A percentile compares a stretch with the other conserved stretches of the same genome.
Evolutionary conservation across 2,113 vertebrate species (phyloP).

Genomic region (Ariopsis seemanni): DNA sequence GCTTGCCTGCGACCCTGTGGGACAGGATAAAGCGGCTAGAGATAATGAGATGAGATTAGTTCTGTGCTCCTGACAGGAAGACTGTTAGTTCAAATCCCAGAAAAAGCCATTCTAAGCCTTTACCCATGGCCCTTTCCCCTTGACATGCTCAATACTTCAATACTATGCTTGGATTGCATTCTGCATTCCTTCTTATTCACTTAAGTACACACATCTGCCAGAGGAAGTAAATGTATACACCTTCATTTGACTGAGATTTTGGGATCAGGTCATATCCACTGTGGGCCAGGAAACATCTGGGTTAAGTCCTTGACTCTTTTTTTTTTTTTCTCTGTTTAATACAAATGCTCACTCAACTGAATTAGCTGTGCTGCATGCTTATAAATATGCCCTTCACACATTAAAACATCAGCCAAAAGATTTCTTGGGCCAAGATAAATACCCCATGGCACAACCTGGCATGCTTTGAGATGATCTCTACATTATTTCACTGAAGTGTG

Average conservation of each 20-base stretch:
- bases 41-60: no score
- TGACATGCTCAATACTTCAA: neutral
- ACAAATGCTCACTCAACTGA: neutral
- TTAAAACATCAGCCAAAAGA: constrained; percentile 8
- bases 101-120: neutral
- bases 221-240: neutral
- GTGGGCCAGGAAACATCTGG: constrained; percentile 10
- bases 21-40: no score
- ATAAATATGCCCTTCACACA: constrained; percentile 1
- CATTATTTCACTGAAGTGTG: constrained; percentile 1
- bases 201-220: neutral
- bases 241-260: neutral
- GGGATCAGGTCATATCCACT: neutral
- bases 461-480: neutral
- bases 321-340: neutral
- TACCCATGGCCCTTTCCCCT: neutral
- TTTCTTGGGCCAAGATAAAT: neutral
- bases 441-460: constrained; percentile 2
- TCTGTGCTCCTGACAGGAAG: neutral
- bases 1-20: no score
- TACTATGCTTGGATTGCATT: neutral
- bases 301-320: neutral
- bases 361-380: constrained; percentile 13
- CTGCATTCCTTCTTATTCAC: neutral
- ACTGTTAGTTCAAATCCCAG: neutral